Evolutionary conservation across 2,113 vertebrate genomes (phyloP), one percentile per base, ranked within the genome.

Genomic region (Scomber scombrus): DNA sequence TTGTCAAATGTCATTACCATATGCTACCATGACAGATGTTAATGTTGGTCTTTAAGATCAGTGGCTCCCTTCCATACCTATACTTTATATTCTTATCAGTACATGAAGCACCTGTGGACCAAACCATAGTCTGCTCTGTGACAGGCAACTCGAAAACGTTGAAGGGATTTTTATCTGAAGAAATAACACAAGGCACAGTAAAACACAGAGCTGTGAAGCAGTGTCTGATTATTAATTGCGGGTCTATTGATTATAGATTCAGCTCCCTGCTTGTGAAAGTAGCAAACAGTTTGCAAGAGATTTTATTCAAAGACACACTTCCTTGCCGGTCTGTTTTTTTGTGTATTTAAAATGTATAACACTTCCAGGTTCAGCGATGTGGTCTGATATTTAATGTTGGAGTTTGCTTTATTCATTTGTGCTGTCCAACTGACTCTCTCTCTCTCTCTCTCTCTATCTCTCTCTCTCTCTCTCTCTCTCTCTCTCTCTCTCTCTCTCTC

Each of bases 331-430:
- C 40, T 51, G 26, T 14, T 60, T 77, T 50, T 61, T 40, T 19
- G 56, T 57, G 8, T n/a, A 52, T 67, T 70, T 74, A 23, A 68
- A 52, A 79, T n/a, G 11, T 49, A 72, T 65, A 66, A 67, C 34
- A n/a, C 16, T 50, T 66, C 21, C 11, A 71, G 14, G 19, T 68
- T 69, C 18, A 70, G 56, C 75, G 18, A 58, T 57, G 40, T 62
- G 46, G 72, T 72, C 56, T 58, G 50, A 82, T 75, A 23, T 82
- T 64, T 75, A 73, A 71, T 72, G 47, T 40, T 51, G 15, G 26
- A 76, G 67, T 70, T 77, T 57, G 31, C 66, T 81, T 68, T 43
- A n/a, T 67, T 55, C 61, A 74, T 77, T 63, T 66, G 15, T 80
- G 47, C 72, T 66, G n/a, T 80, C 69, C 16, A 4, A 6, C 67